These are phyloP conservation scores for Fragum whitleyi DNA, from an alignment of 2,888 invertebrate genomes.

Conservation along the genomic window DNA sequence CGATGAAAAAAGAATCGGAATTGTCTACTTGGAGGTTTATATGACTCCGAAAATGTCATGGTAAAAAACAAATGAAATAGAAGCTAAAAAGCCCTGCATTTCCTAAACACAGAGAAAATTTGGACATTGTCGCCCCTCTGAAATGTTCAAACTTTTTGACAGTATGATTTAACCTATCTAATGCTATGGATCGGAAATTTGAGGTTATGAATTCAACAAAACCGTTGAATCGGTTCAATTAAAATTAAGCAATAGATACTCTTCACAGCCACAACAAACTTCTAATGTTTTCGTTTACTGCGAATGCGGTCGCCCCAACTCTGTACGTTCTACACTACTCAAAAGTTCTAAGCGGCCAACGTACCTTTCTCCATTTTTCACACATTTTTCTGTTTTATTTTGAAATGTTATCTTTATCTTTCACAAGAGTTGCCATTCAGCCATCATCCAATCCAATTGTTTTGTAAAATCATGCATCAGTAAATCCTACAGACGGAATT, in stretches of 20 bases:
- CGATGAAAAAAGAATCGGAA: no score
- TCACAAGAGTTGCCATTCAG: no score
- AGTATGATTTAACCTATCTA: not conserved
- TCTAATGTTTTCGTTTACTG: not conserved
- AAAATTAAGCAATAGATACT: conserved; percentile 15
- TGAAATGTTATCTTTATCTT: no score
- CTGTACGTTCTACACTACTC: conserved; percentile 2
- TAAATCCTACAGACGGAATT: no score
- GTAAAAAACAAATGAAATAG: not conserved
- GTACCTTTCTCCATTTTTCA: no score
- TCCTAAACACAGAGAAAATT: not conserved
- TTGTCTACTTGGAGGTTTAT: conserved; percentile 7
- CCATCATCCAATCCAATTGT: no score
- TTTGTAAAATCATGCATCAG: no score
- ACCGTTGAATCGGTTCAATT: conserved; percentile 19
- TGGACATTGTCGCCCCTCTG: not conserved
- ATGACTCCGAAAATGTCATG: not conserved
- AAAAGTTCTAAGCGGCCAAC: no score
- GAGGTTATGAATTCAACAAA: not conserved
- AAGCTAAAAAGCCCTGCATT: not conserved
- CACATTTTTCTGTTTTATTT: no score
- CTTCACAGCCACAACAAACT: not conserved
- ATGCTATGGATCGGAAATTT: conserved; percentile 14
- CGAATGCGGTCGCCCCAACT: conserved; percentile 13
- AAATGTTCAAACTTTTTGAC: not conserved